Conservation (phyloP, 2,888 invertebrate species). For the Anagyrus pseudococci region DNA sequence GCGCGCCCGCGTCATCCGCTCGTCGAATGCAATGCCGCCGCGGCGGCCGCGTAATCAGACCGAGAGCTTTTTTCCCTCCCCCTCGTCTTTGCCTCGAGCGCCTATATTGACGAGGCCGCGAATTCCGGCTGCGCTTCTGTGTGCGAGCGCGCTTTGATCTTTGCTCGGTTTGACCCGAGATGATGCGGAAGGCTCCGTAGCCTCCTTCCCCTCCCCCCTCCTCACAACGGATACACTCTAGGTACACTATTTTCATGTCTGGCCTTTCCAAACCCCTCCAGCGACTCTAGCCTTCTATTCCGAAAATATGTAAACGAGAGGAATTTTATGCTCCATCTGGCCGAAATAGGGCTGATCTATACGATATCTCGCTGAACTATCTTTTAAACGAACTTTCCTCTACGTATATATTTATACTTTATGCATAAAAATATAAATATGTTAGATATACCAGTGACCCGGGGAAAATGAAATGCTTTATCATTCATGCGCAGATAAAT, state of each 20-base stretch:
- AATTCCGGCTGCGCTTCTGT: neutral
- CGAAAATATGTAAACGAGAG: slow-evolving; percentile 32
- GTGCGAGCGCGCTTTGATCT: slow-evolving; percentile 3
- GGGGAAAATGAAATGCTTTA: neutral
- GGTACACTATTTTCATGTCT: too few relatives aligned
- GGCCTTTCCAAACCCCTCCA: too few relatives aligned
- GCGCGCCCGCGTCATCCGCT: neutral
- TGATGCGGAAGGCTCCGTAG: slow-evolving; percentile 17
- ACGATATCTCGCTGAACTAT: slow-evolving; percentile 1
- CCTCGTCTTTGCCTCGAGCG: neutral
- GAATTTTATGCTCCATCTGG: slow-evolving; percentile 36
- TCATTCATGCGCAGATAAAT: too few relatives aligned
- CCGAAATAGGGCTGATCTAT: slow-evolving; percentile 32
- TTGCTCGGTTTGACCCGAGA: slow-evolving; percentile 14
- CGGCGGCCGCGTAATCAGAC: slow-evolving; percentile 23
- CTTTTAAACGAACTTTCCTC: neutral
- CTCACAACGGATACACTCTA: too few relatives aligned
- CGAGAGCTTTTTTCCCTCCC: slow-evolving; percentile 6
- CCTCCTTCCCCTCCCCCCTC: too few relatives aligned
- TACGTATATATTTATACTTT: neutral
- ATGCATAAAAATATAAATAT: neutral
- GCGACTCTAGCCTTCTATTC: neutral
- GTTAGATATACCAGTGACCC: neutral
- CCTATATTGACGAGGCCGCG: neutral
- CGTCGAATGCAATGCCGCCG: slow-evolving; percentile 12